These are phyloP conservation scores for Oscheius sp. DNA, from an alignment of 2,888 invertebrate species.

Conservation along the genomic window DNA sequence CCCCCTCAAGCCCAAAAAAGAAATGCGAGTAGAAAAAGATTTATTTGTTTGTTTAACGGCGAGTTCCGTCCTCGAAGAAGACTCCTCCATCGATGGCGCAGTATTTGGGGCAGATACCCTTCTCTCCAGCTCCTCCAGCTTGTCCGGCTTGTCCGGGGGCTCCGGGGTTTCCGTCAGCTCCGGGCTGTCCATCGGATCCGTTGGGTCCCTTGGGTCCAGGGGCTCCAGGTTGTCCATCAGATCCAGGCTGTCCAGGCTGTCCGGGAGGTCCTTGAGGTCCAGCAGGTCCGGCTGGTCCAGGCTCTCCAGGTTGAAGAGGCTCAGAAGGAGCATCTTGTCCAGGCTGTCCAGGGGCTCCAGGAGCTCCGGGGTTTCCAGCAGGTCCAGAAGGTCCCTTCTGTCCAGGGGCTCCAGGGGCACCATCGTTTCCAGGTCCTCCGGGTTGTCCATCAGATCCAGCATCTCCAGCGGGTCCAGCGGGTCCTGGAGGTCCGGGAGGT, in stretches of 20 bases:
- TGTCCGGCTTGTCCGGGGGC: constrained; percentile 30
- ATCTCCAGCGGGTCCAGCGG: constrained; percentile 53
- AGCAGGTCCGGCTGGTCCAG: constrained; percentile 58
- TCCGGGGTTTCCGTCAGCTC: constrained; percentile 45
- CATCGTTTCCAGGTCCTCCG: constrained; percentile 53
- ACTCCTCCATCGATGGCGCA: constrained; percentile 58
- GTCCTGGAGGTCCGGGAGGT: constrained; percentile 58
- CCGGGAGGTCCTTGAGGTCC: constrained; percentile 62
- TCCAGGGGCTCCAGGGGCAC: constrained; percentile 59
- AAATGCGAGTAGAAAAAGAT: not conserved
- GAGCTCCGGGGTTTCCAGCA: constrained; percentile 53
- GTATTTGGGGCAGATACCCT: constrained; percentile 37
- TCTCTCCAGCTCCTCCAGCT: constrained; percentile 33
- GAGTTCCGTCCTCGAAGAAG: constrained; percentile 70
- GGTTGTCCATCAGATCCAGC: constrained; percentile 50
- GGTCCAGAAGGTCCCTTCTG: constrained; percentile 58
- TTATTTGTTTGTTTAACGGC: constrained; percentile 46
- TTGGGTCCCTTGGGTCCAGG: constrained; percentile 61
- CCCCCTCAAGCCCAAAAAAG: no score
- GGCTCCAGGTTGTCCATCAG: constrained; percentile 53
- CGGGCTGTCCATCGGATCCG: constrained; percentile 63
- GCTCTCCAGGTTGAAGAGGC: constrained; percentile 56
- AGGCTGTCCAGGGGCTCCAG: constrained; percentile 63
- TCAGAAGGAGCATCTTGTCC: constrained; percentile 58
- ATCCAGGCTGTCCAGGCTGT: constrained; percentile 53